phyloP scores from a whole-genome alignment of 2,797 vertebrate species.

The Pangasius macronema region DNA sequence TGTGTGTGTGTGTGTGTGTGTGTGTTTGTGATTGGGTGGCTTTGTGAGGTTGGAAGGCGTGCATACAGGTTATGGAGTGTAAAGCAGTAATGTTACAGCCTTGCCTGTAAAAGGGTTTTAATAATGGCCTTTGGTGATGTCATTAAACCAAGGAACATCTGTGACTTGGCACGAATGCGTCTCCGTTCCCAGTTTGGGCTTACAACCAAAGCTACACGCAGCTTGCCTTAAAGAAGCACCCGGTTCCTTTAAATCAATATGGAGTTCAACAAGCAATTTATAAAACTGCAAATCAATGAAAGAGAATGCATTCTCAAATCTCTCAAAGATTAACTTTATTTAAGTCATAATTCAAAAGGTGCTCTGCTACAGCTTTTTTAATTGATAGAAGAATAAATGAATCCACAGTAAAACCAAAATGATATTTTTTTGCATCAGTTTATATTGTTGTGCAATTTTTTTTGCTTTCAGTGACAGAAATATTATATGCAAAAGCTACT shows the following conservation, averaged over 20 bases:
- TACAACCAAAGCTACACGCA: constrained; percentile 23
- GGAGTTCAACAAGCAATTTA: no score
- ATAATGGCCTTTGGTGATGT: constrained; percentile 56
- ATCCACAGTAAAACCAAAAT: background rate
- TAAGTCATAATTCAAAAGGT: constrained; percentile 28
- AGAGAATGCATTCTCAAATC: background rate
- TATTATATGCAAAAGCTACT: constrained; percentile 2
- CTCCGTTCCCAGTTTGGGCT: constrained; percentile 31
- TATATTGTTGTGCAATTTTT: background rate
- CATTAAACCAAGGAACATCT: constrained; percentile 58
- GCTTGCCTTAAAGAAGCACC: background rate
- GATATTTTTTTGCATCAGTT: background rate
- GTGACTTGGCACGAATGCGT: constrained; percentile 36
- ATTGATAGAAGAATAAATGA: background rate
- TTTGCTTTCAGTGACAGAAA: background rate
- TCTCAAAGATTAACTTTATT: constrained; percentile 37
- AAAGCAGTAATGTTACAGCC: constrained; percentile 27
- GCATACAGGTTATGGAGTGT: background rate
- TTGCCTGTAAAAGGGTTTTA: constrained; percentile 51
- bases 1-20: background rate
- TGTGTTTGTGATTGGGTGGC: background rate
- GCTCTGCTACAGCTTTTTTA: constrained; percentile 20
- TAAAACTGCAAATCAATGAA: background rate
- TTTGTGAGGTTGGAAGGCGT: background rate
- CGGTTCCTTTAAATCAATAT: background rate